These are phyloP conservation scores for Vulpes lagopus DNA, from an alignment of 2,113 vertebrate species.

Conservation along the genomic window DNA sequence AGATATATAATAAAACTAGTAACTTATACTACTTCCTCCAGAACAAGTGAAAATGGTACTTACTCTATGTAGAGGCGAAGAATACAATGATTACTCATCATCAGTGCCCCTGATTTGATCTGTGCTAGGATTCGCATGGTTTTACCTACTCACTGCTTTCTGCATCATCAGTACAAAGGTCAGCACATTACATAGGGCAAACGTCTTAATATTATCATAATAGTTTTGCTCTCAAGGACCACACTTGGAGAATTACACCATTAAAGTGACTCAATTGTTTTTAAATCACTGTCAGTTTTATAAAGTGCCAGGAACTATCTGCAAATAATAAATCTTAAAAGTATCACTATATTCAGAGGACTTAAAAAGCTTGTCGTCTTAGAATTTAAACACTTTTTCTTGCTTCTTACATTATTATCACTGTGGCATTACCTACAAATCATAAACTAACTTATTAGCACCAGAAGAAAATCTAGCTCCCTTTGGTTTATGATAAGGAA, in stretches of 20 bases:
- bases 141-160: background rate
- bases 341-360: background rate
- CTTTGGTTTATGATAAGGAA: constrained; percentile 43
- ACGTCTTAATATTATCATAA: background rate
- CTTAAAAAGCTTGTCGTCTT: constrained; percentile 39
- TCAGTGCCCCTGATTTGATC: background rate
- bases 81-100: background rate
- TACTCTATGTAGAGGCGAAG: background rate
- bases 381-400: constrained; percentile 56
- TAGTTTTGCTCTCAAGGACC: background rate
- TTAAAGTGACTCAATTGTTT: background rate
- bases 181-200: constrained; percentile 37
- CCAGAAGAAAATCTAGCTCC: background rate
- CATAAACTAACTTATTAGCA: constrained; percentile 18
- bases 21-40: constrained; percentile 46
- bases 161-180: background rate
- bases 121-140: background rate
- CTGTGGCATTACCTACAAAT: background rate
- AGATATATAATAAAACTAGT: background rate
- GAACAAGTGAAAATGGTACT: background rate
- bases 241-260: constrained; percentile 4
- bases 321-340: constrained; percentile 45
- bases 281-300: constrained; percentile 2
- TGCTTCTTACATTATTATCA: constrained; percentile 32
- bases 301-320: background rate